Conservation (phyloP, 2,113 vertebrate species). For the Sigmodon hispidus region DNA sequence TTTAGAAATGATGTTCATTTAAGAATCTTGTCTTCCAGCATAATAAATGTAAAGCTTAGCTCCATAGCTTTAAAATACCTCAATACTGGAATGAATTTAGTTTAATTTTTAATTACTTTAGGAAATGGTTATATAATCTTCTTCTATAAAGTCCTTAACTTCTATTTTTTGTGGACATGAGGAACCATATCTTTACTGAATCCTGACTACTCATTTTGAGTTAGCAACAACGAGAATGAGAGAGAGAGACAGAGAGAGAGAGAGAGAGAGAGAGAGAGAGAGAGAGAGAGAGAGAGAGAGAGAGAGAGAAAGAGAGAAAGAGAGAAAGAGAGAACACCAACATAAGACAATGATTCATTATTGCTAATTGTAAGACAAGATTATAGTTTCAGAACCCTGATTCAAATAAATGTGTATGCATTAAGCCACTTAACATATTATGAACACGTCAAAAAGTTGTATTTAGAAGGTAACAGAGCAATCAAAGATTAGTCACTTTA, state of each 20-base stretch:
- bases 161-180: neutral
- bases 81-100: neutral
- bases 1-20: neutral
- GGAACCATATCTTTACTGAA: neutral
- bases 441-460: neutral
- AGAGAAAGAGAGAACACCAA: neutral
- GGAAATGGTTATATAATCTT: accelerated
- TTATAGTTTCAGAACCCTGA: neutral
- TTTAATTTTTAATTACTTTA: neutral
- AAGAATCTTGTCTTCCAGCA: neutral
- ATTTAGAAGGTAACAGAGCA: neutral
- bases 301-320: too few relatives aligned
- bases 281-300: too few relatives aligned
- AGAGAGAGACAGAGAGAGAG: too few relatives aligned
- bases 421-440: neutral
- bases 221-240: neutral
- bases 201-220: neutral
- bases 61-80: neutral
- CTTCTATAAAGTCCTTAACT: neutral
- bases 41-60: neutral
- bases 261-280: too few relatives aligned
- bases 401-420: neutral
- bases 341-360: neutral
- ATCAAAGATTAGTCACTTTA: neutral
- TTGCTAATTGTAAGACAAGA: neutral